phyloP scores from a whole-genome alignment of 2,797 vertebrate genomes.

The Melopsittacus undulatus region DNA sequence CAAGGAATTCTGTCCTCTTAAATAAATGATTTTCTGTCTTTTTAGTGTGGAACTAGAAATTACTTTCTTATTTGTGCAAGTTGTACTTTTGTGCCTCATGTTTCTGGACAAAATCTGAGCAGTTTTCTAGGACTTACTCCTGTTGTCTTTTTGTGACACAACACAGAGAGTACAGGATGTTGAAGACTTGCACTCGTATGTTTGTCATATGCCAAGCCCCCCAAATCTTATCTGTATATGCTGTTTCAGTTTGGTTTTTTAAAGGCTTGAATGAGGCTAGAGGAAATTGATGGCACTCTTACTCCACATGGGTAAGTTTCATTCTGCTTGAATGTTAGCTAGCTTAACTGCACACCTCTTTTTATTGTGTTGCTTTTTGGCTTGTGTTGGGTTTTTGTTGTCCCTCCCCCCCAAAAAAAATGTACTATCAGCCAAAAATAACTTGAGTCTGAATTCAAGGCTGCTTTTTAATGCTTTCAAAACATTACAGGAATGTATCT shows the following conservation, averaged over 20 bases:
- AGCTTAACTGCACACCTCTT: not conserved
- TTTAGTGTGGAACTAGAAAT: not conserved
- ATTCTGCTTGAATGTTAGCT: not conserved
- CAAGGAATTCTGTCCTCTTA: not conserved
- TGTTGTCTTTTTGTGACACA: not conserved
- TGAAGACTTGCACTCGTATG: not conserved
- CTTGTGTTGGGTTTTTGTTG: not conserved
- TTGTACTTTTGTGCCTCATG: not conserved
- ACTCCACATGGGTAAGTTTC: not conserved
- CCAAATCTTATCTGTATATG: not conserved
- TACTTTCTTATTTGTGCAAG: not conserved
- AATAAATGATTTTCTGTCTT: not conserved
- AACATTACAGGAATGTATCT: slow-evolving; percentile 17
- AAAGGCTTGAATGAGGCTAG: not conserved
- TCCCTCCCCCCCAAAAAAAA: not conserved
- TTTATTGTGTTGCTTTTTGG: not conserved
- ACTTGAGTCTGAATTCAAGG: not conserved
- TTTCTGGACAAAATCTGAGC: not conserved
- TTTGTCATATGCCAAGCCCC: not conserved
- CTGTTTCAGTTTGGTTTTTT: not conserved
- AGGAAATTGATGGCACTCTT: not conserved
- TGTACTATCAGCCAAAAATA: not conserved
- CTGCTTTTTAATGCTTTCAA: slow-evolving; percentile 23
- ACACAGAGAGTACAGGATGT: not conserved
- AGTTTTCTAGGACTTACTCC: not conserved